Percentiles rank a stretch among this genome's conserved stretches.
Evolutionary conservation across 1,140 invertebrate genomes (phyloP).

Genomic region (Apolygus lucorum): DNA sequence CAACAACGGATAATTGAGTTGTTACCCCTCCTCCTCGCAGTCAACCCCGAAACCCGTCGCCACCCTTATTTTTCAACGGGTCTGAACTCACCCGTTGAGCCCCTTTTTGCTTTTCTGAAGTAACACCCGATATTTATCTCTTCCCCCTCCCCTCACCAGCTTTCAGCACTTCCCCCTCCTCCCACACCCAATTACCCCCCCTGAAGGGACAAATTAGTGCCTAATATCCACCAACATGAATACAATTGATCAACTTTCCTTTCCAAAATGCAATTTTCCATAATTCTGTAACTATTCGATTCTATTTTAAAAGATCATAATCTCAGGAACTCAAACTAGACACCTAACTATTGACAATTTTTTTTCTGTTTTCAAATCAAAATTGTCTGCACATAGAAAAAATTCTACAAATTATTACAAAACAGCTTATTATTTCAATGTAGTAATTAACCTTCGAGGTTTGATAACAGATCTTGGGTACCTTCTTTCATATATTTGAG

Average conservation of each 20-base stretch:
- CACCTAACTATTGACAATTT: too few species aligned
- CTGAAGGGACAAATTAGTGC: background rate
- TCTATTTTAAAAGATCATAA: too few species aligned
- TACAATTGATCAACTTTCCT: background rate
- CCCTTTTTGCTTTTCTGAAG: background rate
- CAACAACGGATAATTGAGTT: conserved; percentile 11
- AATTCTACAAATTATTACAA: background rate
- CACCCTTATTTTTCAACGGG: too few species aligned
- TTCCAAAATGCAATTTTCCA: too few species aligned
- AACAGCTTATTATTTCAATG: background rate
- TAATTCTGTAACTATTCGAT: too few species aligned
- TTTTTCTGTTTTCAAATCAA: too few species aligned
- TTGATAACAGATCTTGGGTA: too few species aligned
- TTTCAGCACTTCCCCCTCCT: background rate
- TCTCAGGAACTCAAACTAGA: too few species aligned
- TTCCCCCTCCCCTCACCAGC: conserved; percentile 1
- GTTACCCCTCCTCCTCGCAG: background rate
- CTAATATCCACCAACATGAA: background rate
- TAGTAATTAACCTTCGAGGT: background rate
- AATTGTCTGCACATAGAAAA: too few species aligned
- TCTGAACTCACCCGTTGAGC: background rate
- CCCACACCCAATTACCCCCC: background rate
- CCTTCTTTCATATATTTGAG: too few species aligned
- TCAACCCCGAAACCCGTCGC: too few species aligned
- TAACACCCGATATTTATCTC: conserved; percentile 9